Percentiles rank a stretch among this genome's conserved stretches.
Evolutionary conservation across 2,888 invertebrate genomes (phyloP).

Genomic region (Rhopalosiphum nymphaeae): DNA sequence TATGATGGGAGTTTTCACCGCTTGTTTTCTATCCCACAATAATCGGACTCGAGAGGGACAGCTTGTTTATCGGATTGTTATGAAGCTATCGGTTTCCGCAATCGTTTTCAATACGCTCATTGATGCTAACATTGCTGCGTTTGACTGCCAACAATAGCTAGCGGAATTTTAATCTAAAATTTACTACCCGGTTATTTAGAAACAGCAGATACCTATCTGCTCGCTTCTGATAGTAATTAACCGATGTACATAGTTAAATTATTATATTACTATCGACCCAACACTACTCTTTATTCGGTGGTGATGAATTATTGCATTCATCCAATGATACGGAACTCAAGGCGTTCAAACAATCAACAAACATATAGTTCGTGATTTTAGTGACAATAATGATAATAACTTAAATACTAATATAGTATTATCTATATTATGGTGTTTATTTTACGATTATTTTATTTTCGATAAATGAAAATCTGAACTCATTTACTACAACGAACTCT

Average conservation of each 20-base stretch:
- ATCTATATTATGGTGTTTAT: background rate
- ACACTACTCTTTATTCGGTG: background rate
- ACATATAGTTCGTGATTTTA: background rate
- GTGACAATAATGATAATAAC: background rate
- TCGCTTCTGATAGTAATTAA: background rate
- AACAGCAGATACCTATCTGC: background rate
- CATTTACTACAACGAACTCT: background rate
- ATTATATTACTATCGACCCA: background rate
- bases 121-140: background rate
- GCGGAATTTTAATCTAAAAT: background rate
- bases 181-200: background rate
- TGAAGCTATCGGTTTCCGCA: background rate
- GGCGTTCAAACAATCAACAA: background rate
- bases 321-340: background rate
- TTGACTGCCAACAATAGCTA: background rate
- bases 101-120: background rate
- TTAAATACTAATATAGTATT: background rate
- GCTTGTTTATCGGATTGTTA: background rate
- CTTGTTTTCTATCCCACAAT: background rate
- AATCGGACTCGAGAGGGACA: background rate
- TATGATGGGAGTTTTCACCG: background rate
- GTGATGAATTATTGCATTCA: background rate
- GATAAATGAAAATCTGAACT: background rate
- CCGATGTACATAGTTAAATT: background rate
- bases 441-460: background rate